Base-by-base conservation (phyloP, 2,888 invertebrate genomes). In the Nomada fucata region DNA sequence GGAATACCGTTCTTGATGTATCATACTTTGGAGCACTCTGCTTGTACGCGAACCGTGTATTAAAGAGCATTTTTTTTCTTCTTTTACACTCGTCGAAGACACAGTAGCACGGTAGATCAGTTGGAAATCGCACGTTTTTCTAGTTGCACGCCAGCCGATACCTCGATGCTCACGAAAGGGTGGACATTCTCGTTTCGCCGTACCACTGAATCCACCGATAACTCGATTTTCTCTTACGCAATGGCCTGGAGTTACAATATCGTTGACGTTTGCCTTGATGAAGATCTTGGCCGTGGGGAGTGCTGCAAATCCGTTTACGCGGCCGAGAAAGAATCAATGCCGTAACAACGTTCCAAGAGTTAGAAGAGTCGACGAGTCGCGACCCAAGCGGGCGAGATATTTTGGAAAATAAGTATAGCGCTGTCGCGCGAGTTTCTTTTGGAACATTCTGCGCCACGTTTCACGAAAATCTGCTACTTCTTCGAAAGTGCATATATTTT, bases 281-380 rank as follows among this genome's bases (percentile, higher is more conserved):
- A 77, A 83, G 84, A 83, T 83, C 84, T 83, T 74, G 83, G 74
- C 83, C 84, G 74, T 79, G 80, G 68, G 47, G 70, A 76, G 69
- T 36, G 76, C 57, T 26, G 44, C 61, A 55, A 83, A 83, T 84
- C 83, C 83, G 60, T 76, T 83, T 83, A 83, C 72, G 42, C 15
- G 70, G 44, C 57, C 65, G 65, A 52, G 64, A 44, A 73, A 52
- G 55, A 69, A 73, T 82, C 76, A 71, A 80, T 76, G 75, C 50
- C 71, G 71, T 57, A 78, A 79, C 29, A n/a, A 2, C n/a, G 9
- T 70, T 42, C 23, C 23, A 68, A 29, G 47, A 79, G 47, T 77
- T 59, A 42, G 44, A 53, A 64, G 29, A n/a, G 52, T 13, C 65
- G 67, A 52, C 23, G 53, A 57, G 26, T 57, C 47, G 67, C 60